Conservation (phyloP, 2,797 vertebrate species). For the Limnodromus scolopaceus region DNA sequence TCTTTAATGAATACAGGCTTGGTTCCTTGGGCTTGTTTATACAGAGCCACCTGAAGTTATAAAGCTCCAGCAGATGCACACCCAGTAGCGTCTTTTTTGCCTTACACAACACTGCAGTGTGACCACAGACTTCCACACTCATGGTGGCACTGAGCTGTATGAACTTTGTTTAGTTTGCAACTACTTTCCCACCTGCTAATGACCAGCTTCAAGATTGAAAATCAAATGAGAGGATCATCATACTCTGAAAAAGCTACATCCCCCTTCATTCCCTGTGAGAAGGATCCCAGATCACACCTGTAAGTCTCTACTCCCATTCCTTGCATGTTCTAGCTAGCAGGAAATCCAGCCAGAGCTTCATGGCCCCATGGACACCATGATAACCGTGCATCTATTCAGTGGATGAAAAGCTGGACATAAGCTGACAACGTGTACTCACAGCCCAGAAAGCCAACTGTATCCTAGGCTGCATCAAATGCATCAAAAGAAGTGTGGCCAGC, state of each 20-base stretch:
- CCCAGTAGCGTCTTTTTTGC: background rate
- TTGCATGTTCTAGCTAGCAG: background rate
- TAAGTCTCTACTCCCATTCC: background rate
- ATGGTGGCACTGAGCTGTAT: background rate
- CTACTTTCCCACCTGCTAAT: background rate
- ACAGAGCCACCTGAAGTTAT: background rate
- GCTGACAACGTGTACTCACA: background rate
- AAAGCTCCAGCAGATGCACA: background rate
- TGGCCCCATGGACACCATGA: fast-evolving
- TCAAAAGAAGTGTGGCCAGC: background rate
- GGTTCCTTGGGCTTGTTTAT: background rate
- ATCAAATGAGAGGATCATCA: background rate
- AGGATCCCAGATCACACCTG: background rate
- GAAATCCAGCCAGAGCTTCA: background rate
- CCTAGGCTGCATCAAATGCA: background rate
- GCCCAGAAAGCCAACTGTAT: background rate
- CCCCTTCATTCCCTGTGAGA: background rate
- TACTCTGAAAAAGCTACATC: background rate
- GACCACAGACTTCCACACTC: background rate
- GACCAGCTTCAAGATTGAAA: background rate
- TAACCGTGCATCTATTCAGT: background rate
- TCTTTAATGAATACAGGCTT: background rate
- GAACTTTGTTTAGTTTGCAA: background rate
- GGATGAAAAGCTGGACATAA: background rate
- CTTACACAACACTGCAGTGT: background rate